Base-by-base conservation (phyloP, 2,888 invertebrate genomes). In the Lathronympha strigana region DNA sequence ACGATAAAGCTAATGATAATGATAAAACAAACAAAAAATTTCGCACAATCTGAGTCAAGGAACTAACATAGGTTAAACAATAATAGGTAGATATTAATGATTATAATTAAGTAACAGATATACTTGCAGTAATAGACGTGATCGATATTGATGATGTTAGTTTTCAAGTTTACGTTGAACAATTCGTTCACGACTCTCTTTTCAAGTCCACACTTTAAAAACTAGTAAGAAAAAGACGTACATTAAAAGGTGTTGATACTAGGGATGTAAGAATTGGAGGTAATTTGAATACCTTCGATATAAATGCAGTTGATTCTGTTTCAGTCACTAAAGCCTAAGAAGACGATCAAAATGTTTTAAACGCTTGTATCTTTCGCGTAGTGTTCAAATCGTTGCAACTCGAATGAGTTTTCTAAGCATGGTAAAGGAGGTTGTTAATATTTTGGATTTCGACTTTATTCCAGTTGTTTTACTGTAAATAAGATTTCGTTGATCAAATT, bases 11-110 rank as follows among this genome's bases (percentile, higher is more conserved):
- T 77, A 84, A 81, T 76, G 73, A 75, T 82, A 82, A 79, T 74
- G 74, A 80, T 82, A 82, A 76, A 83, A 80, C 78, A 84, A 87
- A 86, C 79, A 83, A 88, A 87, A 64, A 87, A 83, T 78, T 84
- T 90, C 91, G 92, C 92, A 92, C 92, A 92, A 92, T 85, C 82
- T 79, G 83, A 88, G 73, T 87, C 87, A 87, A 86, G 82, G 83
- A 87, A 89, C 81, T 90, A 88, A 87, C 78, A 76, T 90, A 90
- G 84, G 80, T 72, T 70, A 87, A 84, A 87, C 77, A 80, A 82
- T 86, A 81, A 82, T 84, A 85, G 74, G 73, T 80, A 70, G 77
- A 82, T 80, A 82, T 77, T 67, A 73, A 78, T 73, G 43, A 61
- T 61, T 64, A 73, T 76, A 71, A 81, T 76, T 84, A 83, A 81